phyloP scores from a whole-genome alignment of 2,797 vertebrate genomes.

The Gallinago stenura region DNA sequence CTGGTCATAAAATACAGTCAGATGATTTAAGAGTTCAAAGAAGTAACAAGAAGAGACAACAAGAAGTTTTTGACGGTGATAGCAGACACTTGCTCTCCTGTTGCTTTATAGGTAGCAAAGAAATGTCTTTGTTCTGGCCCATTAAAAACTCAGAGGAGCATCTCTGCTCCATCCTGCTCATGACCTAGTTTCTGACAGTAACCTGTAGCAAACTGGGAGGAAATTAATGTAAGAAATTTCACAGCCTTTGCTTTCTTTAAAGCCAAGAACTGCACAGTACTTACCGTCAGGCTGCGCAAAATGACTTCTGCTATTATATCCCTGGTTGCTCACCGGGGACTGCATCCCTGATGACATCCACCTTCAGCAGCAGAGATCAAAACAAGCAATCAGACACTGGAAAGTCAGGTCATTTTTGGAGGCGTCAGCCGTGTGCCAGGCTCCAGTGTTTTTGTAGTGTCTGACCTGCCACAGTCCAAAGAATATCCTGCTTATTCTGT shows the following conservation, averaged over 20 bases:
- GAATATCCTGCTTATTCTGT: slow-evolving; percentile 41
- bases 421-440: neutral
- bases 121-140: neutral
- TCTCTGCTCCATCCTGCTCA: neutral
- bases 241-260: neutral
- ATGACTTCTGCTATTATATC: neutral
- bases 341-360: neutral
- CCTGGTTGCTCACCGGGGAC: neutral
- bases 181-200: neutral
- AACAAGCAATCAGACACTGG: slow-evolving; percentile 28
- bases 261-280: neutral
- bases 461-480: slow-evolving; percentile 18
- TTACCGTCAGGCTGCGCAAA: slow-evolving; percentile 5
- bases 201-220: neutral
- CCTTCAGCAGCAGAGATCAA: slow-evolving; percentile 19
- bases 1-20: neutral
- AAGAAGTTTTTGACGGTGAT: neutral
- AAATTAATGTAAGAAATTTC: neutral
- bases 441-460: neutral
- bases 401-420: neutral
- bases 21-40: neutral
- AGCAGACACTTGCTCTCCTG: neutral
- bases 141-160: neutral
- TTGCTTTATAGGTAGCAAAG: neutral
- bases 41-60: neutral